A percentile compares a stretch with the other conserved stretches of the same genome.
phyloP scores from a whole-genome alignment of 2,888 invertebrate genomes.

The Oscheius sp. region DNA sequence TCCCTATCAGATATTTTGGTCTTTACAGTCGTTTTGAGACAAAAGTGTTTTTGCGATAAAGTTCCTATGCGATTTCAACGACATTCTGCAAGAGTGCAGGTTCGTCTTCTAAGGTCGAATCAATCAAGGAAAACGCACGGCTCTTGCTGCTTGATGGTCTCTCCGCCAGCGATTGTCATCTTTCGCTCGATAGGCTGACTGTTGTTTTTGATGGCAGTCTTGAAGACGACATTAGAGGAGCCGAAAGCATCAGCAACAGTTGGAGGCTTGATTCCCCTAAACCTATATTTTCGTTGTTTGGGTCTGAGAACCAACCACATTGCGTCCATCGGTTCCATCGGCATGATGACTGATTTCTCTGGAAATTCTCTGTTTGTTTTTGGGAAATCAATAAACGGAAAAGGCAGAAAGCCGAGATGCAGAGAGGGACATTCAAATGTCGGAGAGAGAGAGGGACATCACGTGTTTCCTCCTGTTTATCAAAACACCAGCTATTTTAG shows the following conservation, averaged over 20 bases:
- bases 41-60: neutral
- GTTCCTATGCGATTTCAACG: neutral
- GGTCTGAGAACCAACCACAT: neutral
- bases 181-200: neutral
- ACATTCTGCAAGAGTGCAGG: too few relatives aligned
- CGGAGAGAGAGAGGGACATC: neutral
- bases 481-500: neutral
- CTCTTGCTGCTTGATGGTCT: neutral
- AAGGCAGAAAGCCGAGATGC: too few relatives aligned
- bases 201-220: conserved; percentile 7
- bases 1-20: too few relatives aligned
- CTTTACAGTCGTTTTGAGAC: neutral
- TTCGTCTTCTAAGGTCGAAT: neutral
- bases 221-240: conserved; percentile 16
- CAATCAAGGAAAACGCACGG: conserved; percentile 3
- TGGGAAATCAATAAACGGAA: neutral
- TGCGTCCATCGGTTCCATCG: conserved; percentile 26
- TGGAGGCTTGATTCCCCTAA: conserved; percentile 10
- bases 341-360: neutral
- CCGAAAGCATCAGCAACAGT: conserved; percentile 22
- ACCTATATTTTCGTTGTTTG: neutral
- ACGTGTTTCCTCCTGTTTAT: neutral
- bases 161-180: conserved; percentile 15
- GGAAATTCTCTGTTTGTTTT: neutral
- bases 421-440: conserved; percentile 5